phyloP scores from a whole-genome alignment of 2,113 vertebrate genomes.

The Coptodon rendalli region DNA sequence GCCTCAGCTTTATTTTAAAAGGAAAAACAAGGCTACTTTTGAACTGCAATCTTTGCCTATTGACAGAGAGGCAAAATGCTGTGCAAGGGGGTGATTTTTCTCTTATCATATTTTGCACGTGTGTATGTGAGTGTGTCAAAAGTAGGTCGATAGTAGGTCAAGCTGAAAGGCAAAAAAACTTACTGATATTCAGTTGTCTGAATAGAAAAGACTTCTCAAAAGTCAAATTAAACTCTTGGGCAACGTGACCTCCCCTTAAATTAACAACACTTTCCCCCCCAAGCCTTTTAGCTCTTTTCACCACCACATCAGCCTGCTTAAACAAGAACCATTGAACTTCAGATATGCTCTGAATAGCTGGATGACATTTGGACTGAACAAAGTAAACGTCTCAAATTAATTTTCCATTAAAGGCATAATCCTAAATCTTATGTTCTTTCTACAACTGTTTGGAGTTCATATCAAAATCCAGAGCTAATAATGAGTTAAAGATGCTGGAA shows the following conservation, averaged over 20 bases:
- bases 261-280: neutral
- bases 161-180: slow-evolving; percentile 39
- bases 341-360: neutral
- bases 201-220: slow-evolving; percentile 28
- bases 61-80: slow-evolving; percentile 28
- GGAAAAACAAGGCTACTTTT: slow-evolving; percentile 45
- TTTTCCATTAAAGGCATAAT: neutral
- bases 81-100: neutral
- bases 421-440: neutral
- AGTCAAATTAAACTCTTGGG: slow-evolving; percentile 26
- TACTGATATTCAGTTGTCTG: slow-evolving; percentile 6
- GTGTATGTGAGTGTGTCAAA: neutral
- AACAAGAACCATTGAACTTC: neutral
- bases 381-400: neutral
- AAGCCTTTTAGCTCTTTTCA: neutral
- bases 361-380: neutral
- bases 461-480: neutral
- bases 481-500: neutral
- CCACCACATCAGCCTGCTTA: neutral
- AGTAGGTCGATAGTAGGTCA: slow-evolving; percentile 58
- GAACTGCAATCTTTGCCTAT: slow-evolving; percentile 35
- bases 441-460: neutral
- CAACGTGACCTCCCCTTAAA: neutral
- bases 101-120: slow-evolving; percentile 12
- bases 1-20: slow-evolving; percentile 30